phyloP scores from a whole-genome alignment of 2,888 invertebrate genomes.

The Scrobipalpa costella region DNA sequence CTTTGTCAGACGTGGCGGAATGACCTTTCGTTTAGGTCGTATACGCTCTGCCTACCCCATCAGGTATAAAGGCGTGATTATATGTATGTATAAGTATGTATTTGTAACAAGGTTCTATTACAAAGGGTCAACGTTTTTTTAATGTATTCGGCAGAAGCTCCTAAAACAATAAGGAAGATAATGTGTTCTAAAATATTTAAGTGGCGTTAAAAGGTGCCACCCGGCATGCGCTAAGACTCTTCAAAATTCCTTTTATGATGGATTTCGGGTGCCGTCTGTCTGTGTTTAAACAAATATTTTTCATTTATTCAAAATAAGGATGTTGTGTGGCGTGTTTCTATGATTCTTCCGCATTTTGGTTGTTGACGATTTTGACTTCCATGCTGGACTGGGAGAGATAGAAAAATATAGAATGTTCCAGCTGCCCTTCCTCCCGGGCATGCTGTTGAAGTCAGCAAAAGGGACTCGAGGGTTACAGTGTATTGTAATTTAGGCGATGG shows the following conservation, averaged over 20 bases:
- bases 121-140: slow-evolving; percentile 68
- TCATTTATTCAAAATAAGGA: background rate
- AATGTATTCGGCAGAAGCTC: slow-evolving; percentile 55
- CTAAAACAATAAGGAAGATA: slow-evolving; percentile 70
- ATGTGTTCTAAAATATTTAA: slow-evolving; percentile 57
- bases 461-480: too few species aligned
- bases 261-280: slow-evolving; percentile 22
- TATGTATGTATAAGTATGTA: background rate
- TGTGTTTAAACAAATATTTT: slow-evolving; percentile 16
- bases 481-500: too few species aligned
- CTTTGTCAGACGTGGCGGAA: too few species aligned
- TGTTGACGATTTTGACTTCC: too few species aligned
- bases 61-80: too few species aligned
- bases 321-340: slow-evolving; percentile 15
- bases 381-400: too few species aligned
- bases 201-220: slow-evolving; percentile 43
- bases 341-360: slow-evolving; percentile 4
- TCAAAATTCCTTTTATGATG: slow-evolving; percentile 35
- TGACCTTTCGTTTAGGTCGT: too few species aligned
- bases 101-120: slow-evolving; percentile 33
- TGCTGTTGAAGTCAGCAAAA: too few species aligned
- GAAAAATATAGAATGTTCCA: too few species aligned
- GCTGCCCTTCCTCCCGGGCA: too few species aligned
- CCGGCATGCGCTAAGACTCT: slow-evolving; percentile 34
- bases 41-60: too few species aligned